Base-by-base conservation (phyloP, 2,888 invertebrate species). In the Germaria angustata region DNA sequence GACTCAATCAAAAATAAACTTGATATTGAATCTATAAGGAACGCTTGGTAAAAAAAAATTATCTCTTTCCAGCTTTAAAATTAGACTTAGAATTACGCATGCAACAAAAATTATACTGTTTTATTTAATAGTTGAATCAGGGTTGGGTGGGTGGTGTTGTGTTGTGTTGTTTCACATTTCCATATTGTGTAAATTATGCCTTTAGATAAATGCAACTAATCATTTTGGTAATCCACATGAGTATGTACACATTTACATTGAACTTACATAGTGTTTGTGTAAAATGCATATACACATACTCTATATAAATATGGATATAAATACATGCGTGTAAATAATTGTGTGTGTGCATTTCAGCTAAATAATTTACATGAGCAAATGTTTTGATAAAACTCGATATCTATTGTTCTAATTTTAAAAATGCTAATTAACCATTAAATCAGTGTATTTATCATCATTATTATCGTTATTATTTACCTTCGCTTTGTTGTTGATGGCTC, bases 371-470 rank as follows among this genome's bases (percentile, higher is more conserved):
- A 36, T 53, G 34, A 69, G n/a, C 44, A 57, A 59, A 53, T 63
- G 65, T 75, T 75, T 65, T 63, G 34, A 59, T 66, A 71, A 71
- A 65, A n/a, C n/a, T 13, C 4, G 41, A n/a, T 13, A 22, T 49
- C 22, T 9, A 55, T 55, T 55, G 77, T 69, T 72, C 72, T 63
- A 77, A 68, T 77, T 78, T 55, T 13, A 68, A 66, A 59, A 73
- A 78, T 68, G 53, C 34, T 81, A 72, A 73, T 77, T 68, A 63
- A 69, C 72, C 77, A 73, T 69, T 78, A 73, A 55, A 81, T 73
- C 53, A 63, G 17, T 49, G 36, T 51, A 41, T 57, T 77, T 72
- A 77, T 81, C 81, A 53, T 44, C 44, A 68, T 61, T 55, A 44
- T 15, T 36, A 46, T 63, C 63, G 24, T 24, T 24, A 36, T 57